A percentile compares a stretch with the other conserved stretches of the same genome.
Evolutionary conservation across 35 echinoderm and acorn worm species (phyloP).

Genomic region (Nesometra sesokonis): DNA sequence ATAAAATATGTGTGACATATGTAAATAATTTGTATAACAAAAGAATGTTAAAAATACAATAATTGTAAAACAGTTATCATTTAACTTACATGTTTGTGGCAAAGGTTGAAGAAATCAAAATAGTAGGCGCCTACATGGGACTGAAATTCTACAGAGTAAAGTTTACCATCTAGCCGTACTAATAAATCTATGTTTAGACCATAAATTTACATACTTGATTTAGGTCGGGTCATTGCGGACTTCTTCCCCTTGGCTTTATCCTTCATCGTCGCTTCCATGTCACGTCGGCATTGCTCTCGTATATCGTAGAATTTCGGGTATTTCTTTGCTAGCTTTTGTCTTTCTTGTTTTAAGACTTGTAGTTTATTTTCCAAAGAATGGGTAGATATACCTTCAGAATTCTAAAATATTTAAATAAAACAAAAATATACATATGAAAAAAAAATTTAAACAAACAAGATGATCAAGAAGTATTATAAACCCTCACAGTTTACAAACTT

Average conservation of each 20-base stretch:
- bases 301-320: constrained; percentile 69
- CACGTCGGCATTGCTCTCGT: constrained; percentile 39
- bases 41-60: too few relatives aligned
- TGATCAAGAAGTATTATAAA: too few relatives aligned
- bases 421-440: background rate
- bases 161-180: too few relatives aligned
- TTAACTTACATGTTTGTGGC: too few relatives aligned
- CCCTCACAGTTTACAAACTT: too few relatives aligned
- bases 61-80: too few relatives aligned
- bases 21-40: too few relatives aligned
- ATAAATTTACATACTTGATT: background rate
- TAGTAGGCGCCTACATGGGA: too few relatives aligned
- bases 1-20: too few relatives aligned
- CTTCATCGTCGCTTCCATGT: constrained; percentile 31
- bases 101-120: too few relatives aligned
- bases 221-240: background rate
- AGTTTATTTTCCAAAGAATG: constrained; percentile 72
- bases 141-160: too few relatives aligned
- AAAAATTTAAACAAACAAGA: background rate
- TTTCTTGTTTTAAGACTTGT: constrained; percentile 53
- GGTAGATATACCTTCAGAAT: constrained; percentile 50
- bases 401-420: constrained; percentile 36
- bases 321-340: constrained; percentile 46
- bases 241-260: background rate
- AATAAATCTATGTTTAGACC: too few relatives aligned